Conservation (phyloP, 2,888 invertebrate genomes). For the Tholera decimalis region DNA sequence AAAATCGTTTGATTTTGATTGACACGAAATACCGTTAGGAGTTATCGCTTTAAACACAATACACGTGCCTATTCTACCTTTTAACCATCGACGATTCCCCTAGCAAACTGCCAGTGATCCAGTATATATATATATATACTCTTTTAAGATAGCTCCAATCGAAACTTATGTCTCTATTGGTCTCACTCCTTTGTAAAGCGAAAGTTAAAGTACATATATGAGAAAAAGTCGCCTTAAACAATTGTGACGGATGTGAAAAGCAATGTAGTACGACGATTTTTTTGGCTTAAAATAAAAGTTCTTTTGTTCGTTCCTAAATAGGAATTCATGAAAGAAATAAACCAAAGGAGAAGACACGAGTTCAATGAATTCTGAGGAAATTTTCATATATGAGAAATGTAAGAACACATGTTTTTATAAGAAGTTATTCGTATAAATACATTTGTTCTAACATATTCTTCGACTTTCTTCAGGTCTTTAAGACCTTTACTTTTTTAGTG, state of each 20-base stretch:
- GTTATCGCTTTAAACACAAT: neutral
- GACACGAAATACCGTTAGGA: too few relatives aligned
- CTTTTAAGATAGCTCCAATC: constrained; percentile 11
- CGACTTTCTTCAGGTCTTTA: constrained; percentile 1
- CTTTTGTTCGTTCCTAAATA: constrained; percentile 47
- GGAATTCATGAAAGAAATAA: constrained; percentile 46
- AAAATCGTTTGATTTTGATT: too few relatives aligned
- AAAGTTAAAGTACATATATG: constrained; percentile 37
- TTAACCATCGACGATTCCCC: neutral
- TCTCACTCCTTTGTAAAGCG: constrained; percentile 24
- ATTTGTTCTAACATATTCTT: neutral
- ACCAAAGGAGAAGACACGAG: constrained; percentile 12
- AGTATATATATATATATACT: constrained; percentile 20
- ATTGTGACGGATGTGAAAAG: constrained; percentile 55
- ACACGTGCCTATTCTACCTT: neutral
- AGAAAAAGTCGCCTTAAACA: constrained; percentile 53
- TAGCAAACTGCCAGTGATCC: constrained; percentile 15
- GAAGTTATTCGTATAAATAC: too few relatives aligned
- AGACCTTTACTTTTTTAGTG: constrained; percentile 7
- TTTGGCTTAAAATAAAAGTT: constrained; percentile 34
- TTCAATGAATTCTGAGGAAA: constrained; percentile 18
- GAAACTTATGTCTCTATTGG: constrained; percentile 11
- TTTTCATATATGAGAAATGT: neutral
- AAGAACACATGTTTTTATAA: too few relatives aligned
- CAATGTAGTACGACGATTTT: constrained; percentile 51